phyloP scores from a whole-genome alignment of 2,113 vertebrate genomes.

The Oxygymnocypris stewartii region DNA sequence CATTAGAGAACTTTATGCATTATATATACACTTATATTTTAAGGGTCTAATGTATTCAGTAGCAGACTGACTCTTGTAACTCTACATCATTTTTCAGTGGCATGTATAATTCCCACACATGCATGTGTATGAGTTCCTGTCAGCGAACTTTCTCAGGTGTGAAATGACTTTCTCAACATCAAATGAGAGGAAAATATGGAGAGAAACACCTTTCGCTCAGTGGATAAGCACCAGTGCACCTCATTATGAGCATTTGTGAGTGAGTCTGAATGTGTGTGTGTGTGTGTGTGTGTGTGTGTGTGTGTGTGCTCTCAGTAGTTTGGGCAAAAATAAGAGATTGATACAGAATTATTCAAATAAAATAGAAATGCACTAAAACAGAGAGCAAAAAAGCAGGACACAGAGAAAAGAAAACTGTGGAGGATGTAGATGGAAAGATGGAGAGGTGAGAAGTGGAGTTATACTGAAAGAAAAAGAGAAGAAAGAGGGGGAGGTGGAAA shows the following conservation, averaged over 20 bases:
- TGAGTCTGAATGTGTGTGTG: neutral
- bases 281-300: neutral
- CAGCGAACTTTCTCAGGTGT: conserved; percentile 40
- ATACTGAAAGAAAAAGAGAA: neutral
- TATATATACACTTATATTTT: conserved; percentile 28
- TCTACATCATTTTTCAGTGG: conserved; percentile 32
- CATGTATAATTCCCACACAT: conserved; percentile 43
- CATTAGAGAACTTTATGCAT: conserved; percentile 9
- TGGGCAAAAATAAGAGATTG: conserved; percentile 3
- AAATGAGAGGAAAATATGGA: conserved; percentile 45
- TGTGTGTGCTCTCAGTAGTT: neutral
- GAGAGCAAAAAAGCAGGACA: neutral
- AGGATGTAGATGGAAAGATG: neutral
- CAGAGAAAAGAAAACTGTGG: neutral
- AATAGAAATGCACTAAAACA: conserved; percentile 17
- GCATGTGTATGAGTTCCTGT: conserved; percentile 38
- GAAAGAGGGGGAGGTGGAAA: neutral
- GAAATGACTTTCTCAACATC: conserved; percentile 48
- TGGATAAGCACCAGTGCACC: conserved; percentile 47
- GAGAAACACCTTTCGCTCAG: conserved; percentile 46
- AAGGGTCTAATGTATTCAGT: conserved; percentile 21
- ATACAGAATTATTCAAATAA: conserved; percentile 3
- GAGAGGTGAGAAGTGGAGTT: neutral
- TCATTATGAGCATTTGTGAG: conserved; percentile 18
- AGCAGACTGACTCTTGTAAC: conserved; percentile 28